These are phyloP conservation scores for Sus scrofa DNA, from an alignment of 2,113 vertebrate genomes.

Conservation along the genomic window T2T-Sscrofa CM000824.6:71601001-71601500, in stretches of 20 bases:
- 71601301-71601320: conserved; percentile 7
- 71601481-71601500: background rate
- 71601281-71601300: conserved; percentile 59
- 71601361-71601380: background rate
- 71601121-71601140: background rate
- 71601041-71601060: background rate
- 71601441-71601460: background rate
- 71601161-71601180: background rate
- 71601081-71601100: background rate
- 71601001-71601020: background rate
- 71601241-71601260: background rate
- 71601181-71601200: conserved; percentile 52
- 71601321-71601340: conserved; percentile 23
- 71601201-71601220: conserved; percentile 59
- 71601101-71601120: conserved; percentile 20
- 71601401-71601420: conserved; percentile 14
- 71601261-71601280: background rate
- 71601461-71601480: background rate
- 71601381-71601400: conserved; percentile 27
- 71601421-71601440: conserved; percentile 21
- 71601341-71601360: conserved; percentile 42
- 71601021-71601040: background rate
- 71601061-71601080: background rate
- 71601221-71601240: conserved; percentile 49
- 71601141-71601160: too few relatives aligned